Percentiles rank a stretch among this genome's conserved stretches.
These are phyloP conservation scores for Syritta pipiens DNA, from an alignment of 2,888 invertebrate genomes.

Conservation along the genomic window DNA sequence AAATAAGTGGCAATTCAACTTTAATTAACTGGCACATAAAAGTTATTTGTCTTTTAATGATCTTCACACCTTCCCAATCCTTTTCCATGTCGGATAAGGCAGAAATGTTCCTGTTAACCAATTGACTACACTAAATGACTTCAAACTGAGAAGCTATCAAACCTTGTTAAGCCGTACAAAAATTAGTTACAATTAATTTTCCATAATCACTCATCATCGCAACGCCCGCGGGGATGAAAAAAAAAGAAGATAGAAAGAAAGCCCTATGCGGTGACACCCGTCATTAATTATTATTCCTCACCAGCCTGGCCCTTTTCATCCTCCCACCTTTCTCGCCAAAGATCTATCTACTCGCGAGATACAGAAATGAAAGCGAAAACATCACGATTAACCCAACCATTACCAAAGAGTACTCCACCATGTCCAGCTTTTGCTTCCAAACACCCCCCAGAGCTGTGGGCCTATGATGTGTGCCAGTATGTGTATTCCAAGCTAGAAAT, in stretches of 20 bases:
- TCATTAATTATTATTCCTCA: background rate
- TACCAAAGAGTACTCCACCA: conserved; percentile 4
- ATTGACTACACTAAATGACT: background rate
- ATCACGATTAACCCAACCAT: conserved; percentile 38
- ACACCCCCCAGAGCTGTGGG: background rate
- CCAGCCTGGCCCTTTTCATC: background rate
- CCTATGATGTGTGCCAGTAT: background rate
- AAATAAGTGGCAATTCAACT: too few species aligned
- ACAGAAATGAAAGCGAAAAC: conserved; percentile 22
- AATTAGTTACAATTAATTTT: conserved; percentile 13
- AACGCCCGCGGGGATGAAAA: background rate
- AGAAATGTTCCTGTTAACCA: background rate
- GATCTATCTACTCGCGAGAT: too few species aligned
- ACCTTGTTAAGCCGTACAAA: conserved; percentile 1
- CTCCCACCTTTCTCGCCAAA: background rate
- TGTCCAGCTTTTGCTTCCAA: conserved; percentile 29
- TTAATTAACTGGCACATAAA: too few species aligned
- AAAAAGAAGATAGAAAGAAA: background rate
- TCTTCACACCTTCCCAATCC: too few species aligned
- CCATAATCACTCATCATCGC: background rate
- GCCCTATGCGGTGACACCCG: background rate
- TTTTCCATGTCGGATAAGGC: too few species aligned
- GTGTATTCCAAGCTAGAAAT: conserved; percentile 15
- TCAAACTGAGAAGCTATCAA: conserved; percentile 10
- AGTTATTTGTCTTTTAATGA: too few species aligned